Percentiles rank a stretch among this genome's conserved stretches.
Conservation (phyloP, 37 sponge, comb jelly and placozoan species). For the Tethya wilhelma region DNA sequence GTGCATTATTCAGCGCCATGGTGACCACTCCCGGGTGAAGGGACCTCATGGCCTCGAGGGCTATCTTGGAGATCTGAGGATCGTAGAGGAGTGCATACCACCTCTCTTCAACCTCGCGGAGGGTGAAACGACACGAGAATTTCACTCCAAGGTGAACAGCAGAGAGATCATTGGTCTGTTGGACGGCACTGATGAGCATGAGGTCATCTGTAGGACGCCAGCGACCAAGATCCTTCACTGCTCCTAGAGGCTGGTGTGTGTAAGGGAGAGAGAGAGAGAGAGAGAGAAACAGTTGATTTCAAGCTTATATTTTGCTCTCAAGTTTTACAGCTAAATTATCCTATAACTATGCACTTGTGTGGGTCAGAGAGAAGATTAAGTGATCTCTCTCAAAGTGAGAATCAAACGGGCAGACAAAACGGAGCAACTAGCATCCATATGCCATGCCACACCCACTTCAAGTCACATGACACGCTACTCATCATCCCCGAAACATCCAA, state of each 20-base stretch:
- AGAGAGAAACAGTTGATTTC: too few species aligned
- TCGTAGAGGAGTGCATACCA: conserved; percentile 94
- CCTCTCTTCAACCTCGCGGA: conserved; percentile 89
- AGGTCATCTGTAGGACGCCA: conserved; percentile 94
- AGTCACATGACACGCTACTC: background rate
- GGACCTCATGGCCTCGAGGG: conserved; percentile 69
- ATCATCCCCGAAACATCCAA: background rate
- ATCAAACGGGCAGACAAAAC: background rate
- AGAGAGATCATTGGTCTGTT: conserved; percentile 86
- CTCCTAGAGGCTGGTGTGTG: background rate
- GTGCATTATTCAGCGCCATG: conserved; percentile 67
- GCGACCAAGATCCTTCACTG: conserved; percentile 76
- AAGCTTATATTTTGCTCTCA: too few species aligned
- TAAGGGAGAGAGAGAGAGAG: background rate
- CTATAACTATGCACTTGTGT: background rate
- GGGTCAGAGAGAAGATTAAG: background rate
- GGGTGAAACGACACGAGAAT: conserved; percentile 90
- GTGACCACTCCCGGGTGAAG: conserved; percentile 84
- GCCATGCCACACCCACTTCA: background rate
- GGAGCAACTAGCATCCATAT: background rate
- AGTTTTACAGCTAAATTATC: too few species aligned
- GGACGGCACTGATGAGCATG: conserved; percentile 88
- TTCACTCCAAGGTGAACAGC: conserved; percentile 89
- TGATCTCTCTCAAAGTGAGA: background rate
- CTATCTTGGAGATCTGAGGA: conserved; percentile 77